Evolutionary conservation across 2,797 vertebrate species (phyloP).

Genomic region (Smutsia temminckii): DNA sequence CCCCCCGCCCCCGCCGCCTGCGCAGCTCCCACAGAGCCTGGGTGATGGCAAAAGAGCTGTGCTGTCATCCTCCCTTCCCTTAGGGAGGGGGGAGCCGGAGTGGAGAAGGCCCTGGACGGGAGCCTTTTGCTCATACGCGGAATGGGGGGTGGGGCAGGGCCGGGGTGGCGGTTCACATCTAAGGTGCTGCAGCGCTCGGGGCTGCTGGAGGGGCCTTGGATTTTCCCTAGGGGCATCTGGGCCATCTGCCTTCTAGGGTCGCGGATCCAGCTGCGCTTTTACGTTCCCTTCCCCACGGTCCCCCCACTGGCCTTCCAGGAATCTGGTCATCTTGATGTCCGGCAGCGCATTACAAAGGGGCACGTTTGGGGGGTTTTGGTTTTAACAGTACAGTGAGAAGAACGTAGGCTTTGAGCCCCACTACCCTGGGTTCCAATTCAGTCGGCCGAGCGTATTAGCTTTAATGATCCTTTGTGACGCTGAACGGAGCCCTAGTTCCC

Average conservation of each 20-base stretch:
- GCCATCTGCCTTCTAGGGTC: neutral
- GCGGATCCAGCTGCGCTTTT: neutral
- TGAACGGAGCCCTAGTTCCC: neutral
- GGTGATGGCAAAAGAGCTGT: neutral
- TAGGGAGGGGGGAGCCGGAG: neutral
- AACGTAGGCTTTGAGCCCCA: neutral
- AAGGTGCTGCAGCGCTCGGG: neutral
- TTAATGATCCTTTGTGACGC: neutral
- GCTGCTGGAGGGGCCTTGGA: neutral
- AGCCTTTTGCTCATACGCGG: neutral
- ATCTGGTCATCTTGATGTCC: neutral
- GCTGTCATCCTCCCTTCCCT: neutral
- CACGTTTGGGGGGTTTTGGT: neutral
- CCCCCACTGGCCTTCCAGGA: neutral
- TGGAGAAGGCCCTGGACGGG: neutral
- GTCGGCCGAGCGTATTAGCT: neutral
- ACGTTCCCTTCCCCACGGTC: neutral
- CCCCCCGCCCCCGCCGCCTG: constrained; percentile 21
- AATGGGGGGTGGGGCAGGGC: too few relatives aligned
- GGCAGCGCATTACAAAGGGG: neutral
- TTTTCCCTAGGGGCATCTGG: neutral
- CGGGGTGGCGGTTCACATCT: neutral
- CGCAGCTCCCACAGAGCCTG: constrained; percentile 65
- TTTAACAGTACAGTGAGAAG: neutral
- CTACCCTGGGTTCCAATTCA: neutral